A percentile compares a stretch with the other conserved stretches of the same genome.
Evolutionary conservation across 1,140 invertebrate genomes (phyloP).

Genomic region (Vollenhovia emeryi): DNA sequence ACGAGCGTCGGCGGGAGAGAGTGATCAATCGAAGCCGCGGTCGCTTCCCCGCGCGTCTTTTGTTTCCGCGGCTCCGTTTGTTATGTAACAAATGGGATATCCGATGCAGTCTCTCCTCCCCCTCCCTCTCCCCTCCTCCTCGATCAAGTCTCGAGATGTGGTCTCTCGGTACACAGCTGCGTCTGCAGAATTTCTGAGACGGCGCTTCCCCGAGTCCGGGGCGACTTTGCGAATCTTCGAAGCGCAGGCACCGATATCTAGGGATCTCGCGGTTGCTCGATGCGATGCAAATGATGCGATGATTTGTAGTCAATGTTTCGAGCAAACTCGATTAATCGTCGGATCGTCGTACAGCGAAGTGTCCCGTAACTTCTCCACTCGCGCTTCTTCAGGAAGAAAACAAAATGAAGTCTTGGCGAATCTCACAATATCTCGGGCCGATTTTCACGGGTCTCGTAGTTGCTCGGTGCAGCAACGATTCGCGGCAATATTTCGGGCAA

Average conservation of each 20-base stretch:
- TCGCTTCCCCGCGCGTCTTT: background rate
- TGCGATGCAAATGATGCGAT: too few relatives aligned
- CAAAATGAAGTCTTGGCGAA: too few relatives aligned
- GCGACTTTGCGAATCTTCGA: background rate
- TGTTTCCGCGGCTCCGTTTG: constrained; percentile 7
- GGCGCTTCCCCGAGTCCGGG: background rate
- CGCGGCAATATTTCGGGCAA: too few relatives aligned
- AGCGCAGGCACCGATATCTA: background rate
- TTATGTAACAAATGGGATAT: background rate
- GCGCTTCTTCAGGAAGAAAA: too few relatives aligned
- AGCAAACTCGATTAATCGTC: too few relatives aligned
- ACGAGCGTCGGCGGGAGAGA: background rate
- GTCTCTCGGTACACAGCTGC: too few relatives aligned
- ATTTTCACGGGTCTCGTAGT: too few relatives aligned
- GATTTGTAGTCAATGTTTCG: too few relatives aligned
- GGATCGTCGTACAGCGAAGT: too few relatives aligned
- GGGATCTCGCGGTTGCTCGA: background rate
- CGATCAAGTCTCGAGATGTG: background rate
- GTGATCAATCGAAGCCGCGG: background rate
- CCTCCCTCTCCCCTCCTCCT: too few relatives aligned
- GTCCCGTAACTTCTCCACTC: too few relatives aligned
- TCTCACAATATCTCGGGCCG: background rate
- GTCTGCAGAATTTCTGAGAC: background rate
- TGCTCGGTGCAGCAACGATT: too few relatives aligned
- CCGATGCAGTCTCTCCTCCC: background rate